Evolutionary conservation across 2,888 invertebrate species (phyloP), one percentile per base, ranked within the genome.

Genomic region (Caenorhabditis sp.): DNA sequence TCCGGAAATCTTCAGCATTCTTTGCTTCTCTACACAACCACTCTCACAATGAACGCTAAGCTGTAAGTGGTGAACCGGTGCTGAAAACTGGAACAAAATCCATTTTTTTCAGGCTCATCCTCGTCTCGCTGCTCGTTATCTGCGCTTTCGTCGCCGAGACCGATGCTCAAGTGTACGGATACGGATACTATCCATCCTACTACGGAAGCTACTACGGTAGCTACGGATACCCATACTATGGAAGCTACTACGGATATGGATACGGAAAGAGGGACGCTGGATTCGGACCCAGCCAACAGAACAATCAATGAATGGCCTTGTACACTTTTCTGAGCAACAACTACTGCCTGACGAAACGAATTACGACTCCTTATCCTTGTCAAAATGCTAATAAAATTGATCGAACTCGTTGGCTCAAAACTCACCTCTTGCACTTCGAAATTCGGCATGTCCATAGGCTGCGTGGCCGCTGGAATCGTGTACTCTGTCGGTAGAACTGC

Each of bases 221-320:
- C 48, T 75, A 71, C 59, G 66, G 68, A 55, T 70, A 68, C 61
- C 53, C 61, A 22, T 66, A 62, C 50, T 75, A 74, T 45, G 56
- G 56, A n/a, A n/a, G n/a, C n/a, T n/a, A n/a, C n/a, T n/a, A n/a
- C 20, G 59, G 63, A 61, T 76, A 76, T 35, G 76, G 70, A 41
- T 75, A 75, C 37, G 75, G 75, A 61, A 75, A 75, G 68, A 55
- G 75, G 50, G 68, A 62, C 35, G 75, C 75, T 50, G 75, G 75
- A 50, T 75, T 75, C 30, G 75, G 75, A 35, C 68, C 75, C 41
- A 30, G 35, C 35, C 65, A 68, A 26, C 48, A 50, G 43, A 56
- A 70, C 70, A 70, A 70, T 61, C 70, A 70, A 41, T 68, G 24
- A 52, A 20, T 9, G 22, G 24, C 20, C 4, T 48, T 50, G 41